A percentile compares a stretch with the other conserved stretches of the same genome.
phyloP scores from a whole-genome alignment of 2,888 invertebrate species.

The Parnassius glacialis region DNA sequence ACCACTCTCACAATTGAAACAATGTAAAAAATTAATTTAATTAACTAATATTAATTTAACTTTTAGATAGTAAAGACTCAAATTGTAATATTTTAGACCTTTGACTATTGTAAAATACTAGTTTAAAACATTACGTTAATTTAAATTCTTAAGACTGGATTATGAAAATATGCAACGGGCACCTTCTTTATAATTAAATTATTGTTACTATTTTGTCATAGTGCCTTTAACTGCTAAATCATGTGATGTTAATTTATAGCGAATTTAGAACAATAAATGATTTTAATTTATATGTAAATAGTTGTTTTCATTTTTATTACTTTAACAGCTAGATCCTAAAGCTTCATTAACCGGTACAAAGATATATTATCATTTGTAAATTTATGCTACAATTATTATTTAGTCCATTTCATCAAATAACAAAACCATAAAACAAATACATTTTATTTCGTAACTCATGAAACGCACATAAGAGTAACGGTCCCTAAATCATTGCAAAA shows the following conservation, averaged over 20 bases:
- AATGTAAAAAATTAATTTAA: constrained; percentile 13
- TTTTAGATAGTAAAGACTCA: constrained; percentile 15
- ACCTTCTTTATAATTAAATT: constrained; percentile 55
- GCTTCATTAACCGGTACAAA: too few species aligned
- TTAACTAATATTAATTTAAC: constrained; percentile 16
- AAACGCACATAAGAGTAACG: too few species aligned
- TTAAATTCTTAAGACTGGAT: constrained; percentile 7
- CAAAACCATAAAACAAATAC: too few species aligned
- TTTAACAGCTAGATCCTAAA: too few species aligned
- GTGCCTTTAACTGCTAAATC: constrained; percentile 62
- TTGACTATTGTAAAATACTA: constrained; percentile 12
- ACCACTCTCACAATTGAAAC: constrained; percentile 5
- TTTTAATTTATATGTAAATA: constrained; percentile 30
- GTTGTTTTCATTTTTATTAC: constrained; percentile 13
- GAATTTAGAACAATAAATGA: constrained; percentile 44
- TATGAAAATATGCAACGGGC: constrained; percentile 41
- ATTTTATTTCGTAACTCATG: too few species aligned
- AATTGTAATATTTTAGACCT: constrained; percentile 15
- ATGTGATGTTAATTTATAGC: constrained; percentile 66
- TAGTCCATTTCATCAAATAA: too few species aligned
- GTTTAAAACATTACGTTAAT: constrained; percentile 7
- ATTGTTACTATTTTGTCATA: constrained; percentile 39
- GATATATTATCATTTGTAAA: too few species aligned
- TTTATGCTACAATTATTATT: too few species aligned
- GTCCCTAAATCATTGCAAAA: too few species aligned